phyloP scores from a whole-genome alignment of 2,797 vertebrate genomes.

The Molossus molossus region DNA sequence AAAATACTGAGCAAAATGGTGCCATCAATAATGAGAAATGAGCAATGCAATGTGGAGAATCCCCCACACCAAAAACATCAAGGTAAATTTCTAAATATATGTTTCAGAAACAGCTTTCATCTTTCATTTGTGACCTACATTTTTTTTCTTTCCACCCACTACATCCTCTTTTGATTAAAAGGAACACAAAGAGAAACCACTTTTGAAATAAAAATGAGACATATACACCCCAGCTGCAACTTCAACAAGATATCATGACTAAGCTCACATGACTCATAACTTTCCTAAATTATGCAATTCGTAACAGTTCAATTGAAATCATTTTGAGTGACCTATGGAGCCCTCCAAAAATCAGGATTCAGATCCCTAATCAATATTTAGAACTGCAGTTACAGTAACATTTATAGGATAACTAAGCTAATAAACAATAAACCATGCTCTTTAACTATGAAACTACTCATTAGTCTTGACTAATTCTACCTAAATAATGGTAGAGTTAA shows the following conservation, averaged over 20 bases:
- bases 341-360: constrained; percentile 35
- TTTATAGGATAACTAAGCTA: neutral
- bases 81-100: constrained; percentile 14
- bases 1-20: neutral
- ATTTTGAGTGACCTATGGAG: neutral
- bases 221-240: constrained; percentile 68
- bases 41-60: neutral
- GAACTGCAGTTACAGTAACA: neutral
- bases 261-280: constrained; percentile 79
- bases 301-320: constrained; percentile 76
- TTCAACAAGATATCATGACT: constrained; percentile 81
- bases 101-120: constrained; percentile 40
- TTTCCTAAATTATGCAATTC: constrained; percentile 81
- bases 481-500: constrained; percentile 51
- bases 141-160: constrained; percentile 68
- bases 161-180: constrained; percentile 75
- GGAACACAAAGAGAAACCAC: constrained; percentile 77
- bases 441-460: constrained; percentile 64
- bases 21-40: neutral
- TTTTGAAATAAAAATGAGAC: constrained; percentile 81
- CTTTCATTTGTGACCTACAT: constrained; percentile 61
- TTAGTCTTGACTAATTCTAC: constrained; percentile 51
- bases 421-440: neutral
- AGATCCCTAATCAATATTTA: constrained; percentile 9
- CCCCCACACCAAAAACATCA: neutral